Base-by-base conservation (phyloP, 2,113 vertebrate genomes). In the Hypocryptadius cinnamomeus region DNA sequence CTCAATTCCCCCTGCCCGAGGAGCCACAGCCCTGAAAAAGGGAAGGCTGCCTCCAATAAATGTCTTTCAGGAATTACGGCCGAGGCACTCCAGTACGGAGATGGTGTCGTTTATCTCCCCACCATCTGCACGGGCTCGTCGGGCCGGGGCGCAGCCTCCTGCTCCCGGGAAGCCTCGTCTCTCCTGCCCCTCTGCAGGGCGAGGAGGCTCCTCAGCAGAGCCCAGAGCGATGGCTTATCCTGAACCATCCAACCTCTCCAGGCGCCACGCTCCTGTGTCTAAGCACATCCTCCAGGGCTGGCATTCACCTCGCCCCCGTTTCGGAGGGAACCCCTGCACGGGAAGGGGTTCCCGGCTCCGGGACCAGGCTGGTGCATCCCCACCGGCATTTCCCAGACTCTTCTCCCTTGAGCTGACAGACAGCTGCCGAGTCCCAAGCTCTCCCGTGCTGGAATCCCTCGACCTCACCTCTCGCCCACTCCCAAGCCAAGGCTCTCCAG, bases 1-100 rank as follows among this genome's bases (percentile, higher is more conserved):
- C 17, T 53, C 94, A 65, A 69, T 94, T 95, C 94, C 72, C 80
- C 6, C 89, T 30, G 42, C 96, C 97, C 85, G 56, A 85, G 92
- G 95, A 96, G 64, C 51, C 87, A 85, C 89, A 24, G 91, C 87
- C 89, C 96, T 84, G 50, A 10, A 89, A 96, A 93, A 90, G 89
- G 91, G 82, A 90, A 79, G 88, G 90, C n/a, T 74, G 96, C 60
- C 28, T 93, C 97, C 88, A 89, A 97, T 98, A 98, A 98, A 97
- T 48, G 97, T 97, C 97, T 95, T 22, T 1, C 57, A 96, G 96
- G 85, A 98, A 96, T 98, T 98, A 98, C 57, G 51, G 94, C 96
- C 42, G 15, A 94, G 90, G 88, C 51, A 85, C 97, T 94, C 91
- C 96, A 94, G 97, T 89, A 94, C 31, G 60, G 96, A 93, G 96